Base-by-base conservation (phyloP, 2,113 vertebrate species). In the Gavialis gangeticus region DNA sequence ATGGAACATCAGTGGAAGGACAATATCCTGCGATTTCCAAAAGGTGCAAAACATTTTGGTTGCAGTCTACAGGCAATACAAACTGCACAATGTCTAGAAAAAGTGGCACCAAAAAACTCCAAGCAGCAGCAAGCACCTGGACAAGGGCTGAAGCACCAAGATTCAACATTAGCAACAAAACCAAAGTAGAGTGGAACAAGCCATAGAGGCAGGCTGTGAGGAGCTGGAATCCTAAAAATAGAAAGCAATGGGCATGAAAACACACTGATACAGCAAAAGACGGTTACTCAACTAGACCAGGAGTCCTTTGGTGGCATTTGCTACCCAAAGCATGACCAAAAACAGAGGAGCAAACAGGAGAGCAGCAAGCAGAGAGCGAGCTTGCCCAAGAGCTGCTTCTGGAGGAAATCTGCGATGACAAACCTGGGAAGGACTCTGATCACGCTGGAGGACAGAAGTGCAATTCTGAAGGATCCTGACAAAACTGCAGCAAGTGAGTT, bases 261-360 rank as follows among this genome's bases (percentile, higher is more conserved):
- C 30, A 71, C 22, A 73, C 22, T 25, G 34, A 22, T 37, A 73
- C 69, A 73, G 21, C 37, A 73, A 73, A 73, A 46, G 19, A 46
- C 12, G 30, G 34, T 22, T 69, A 69, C n/a, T 69, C 22, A 73
- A 19, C 13, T 71, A n/a, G 30, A 71, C 67, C 19, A 37, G 46
- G 46, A 7, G 9, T 46, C 46, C 46, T 46, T 46, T 46, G 46
- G 46, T 46, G 46, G 46, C 46, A 46, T 46, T 46, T 46, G 46
- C 46, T 46, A 46, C 7, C 46, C 46, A 46, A 46, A 46, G 46
- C 46, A 46, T 46, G 46, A 46, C 46, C 46, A 46, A 94, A 87
- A 97, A 96, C 83, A 96, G 85, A 96, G 66, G 6, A 17, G 85
- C 89, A 96, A 93, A 96, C 87, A 95, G 89, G 95, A 84, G 58